A percentile compares a stretch with the other conserved stretches of the same genome.
phyloP scores from a whole-genome alignment of 2,113 vertebrate genomes.

The Cygnus atratus region DNA sequence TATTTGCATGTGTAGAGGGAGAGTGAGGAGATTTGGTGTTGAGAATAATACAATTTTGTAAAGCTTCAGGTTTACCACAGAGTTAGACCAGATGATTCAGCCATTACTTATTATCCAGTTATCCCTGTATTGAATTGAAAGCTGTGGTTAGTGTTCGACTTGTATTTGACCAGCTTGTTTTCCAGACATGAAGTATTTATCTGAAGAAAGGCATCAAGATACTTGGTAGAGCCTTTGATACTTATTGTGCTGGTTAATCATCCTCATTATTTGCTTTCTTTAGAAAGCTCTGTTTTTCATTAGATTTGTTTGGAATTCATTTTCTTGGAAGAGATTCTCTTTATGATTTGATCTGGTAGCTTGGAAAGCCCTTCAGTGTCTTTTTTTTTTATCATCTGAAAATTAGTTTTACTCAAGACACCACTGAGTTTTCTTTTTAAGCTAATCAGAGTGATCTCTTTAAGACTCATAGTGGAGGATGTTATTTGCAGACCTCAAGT shows the following conservation, averaged over 20 bases:
- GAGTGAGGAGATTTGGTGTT: not conserved
- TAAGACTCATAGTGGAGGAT: not conserved
- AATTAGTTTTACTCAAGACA: not conserved
- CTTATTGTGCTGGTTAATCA: not conserved
- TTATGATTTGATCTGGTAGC: not conserved
- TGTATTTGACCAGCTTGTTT: not conserved
- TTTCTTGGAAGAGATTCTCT: not conserved
- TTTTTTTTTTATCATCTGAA: not conserved
- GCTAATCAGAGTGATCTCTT: conserved; percentile 3
- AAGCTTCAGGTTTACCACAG: not conserved
- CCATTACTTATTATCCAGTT: not conserved
- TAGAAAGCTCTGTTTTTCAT: not conserved
- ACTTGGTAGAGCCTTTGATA: not conserved
- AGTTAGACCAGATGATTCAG: not conserved
- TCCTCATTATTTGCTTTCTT: not conserved
- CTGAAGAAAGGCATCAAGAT: not conserved
- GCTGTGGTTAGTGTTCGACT: not conserved
- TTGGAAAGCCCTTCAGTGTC: not conserved
- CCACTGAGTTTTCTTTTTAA: not conserved
- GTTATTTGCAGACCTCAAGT: not conserved
- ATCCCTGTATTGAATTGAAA: not conserved
- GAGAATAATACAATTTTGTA: not conserved
- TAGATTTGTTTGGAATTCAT: not conserved
- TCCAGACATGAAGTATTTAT: not conserved
- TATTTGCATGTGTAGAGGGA: conserved; percentile 3